A percentile compares a stretch with the other conserved stretches of the same genome.
phyloP scores from a whole-genome alignment of 2,888 invertebrate genomes.

The Macrosiphum euphorbiae region DNA sequence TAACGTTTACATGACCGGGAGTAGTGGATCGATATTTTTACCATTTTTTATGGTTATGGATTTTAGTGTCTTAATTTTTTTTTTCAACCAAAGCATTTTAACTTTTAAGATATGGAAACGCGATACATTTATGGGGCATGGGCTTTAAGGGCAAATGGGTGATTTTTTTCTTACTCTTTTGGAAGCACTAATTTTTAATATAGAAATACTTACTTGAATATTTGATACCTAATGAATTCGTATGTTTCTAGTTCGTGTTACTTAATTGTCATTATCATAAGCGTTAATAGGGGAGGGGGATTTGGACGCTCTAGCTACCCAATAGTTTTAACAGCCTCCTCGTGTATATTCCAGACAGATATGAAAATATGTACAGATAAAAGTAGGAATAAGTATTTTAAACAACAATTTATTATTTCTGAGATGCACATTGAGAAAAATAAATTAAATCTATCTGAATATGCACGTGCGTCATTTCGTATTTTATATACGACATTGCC shows the following conservation, averaged over 20 bases:
- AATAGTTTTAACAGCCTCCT: background rate
- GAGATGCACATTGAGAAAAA: background rate
- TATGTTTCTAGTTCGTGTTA: background rate
- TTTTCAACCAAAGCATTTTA: no score
- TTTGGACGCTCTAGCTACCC: accelerated
- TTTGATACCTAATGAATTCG: background rate
- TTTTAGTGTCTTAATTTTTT: no score
- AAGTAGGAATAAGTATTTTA: background rate
- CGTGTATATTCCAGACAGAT: background rate
- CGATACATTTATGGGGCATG: no score
- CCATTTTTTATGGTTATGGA: no score
- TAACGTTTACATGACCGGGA: no score
- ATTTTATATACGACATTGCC: background rate
- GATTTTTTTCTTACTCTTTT: background rate
- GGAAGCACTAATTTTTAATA: background rate
- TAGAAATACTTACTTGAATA: background rate
- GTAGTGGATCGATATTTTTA: no score
- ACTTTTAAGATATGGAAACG: no score
- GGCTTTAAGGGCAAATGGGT: background rate
- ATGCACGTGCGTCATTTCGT: background rate
- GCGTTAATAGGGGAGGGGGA: background rate
- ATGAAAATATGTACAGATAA: background rate
- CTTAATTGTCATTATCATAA: no score
- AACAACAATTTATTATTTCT: background rate
- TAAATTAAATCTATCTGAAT: background rate